Evolutionary conservation across 2,113 vertebrate species (phyloP), one percentile per base, ranked within the genome.

Genomic region (Nipponia nippon): DNA sequence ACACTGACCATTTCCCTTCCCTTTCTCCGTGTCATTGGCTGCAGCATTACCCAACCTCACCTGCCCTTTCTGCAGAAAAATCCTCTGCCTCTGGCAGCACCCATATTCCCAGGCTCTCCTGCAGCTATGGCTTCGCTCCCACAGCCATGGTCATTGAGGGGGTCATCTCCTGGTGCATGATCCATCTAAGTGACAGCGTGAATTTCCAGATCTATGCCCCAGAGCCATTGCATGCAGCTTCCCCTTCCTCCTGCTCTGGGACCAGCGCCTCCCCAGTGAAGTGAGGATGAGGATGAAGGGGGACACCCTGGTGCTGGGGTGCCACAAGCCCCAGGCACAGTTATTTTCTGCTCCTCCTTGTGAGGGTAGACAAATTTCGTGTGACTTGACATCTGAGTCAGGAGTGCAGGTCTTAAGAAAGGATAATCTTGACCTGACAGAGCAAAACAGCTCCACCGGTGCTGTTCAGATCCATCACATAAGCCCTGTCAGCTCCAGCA

Each of bases 291-390:
- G 13, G 58, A n/a, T 52, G 82, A 78, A 94, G 32, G 22, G 11
- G 34, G 15, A n/a, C 34, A 26, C 9, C 7, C 2, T 59, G 29
- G 25, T 59, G 15, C 4, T 58, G 38, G 32, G 4, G 23, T 52
- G 26, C 30, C 47, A 30, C 0, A 1, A 92, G 13, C 9, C 18
- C 38, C 11, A 53, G 44, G 44, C 9, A 19, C 29, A 79, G 23
- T 1, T 38, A 25, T 67, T 90, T 88, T 69, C 52, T 83, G 16
- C 9, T 16, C 18, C 44, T 84, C 22, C 62, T 80, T 26, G 10
- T 36, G 16, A 67, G 14, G 4, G 23, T 46, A 49, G 25, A 52
- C 7, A 61, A 6, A 44, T 47, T 86, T 14, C 0, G 0, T 49
- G 72, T 86, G 63, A 32, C 13, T 65, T 29, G 34, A 6, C 32